phyloP scores from a whole-genome alignment of 2,113 vertebrate species.

The Casuarius casuarius region DNA sequence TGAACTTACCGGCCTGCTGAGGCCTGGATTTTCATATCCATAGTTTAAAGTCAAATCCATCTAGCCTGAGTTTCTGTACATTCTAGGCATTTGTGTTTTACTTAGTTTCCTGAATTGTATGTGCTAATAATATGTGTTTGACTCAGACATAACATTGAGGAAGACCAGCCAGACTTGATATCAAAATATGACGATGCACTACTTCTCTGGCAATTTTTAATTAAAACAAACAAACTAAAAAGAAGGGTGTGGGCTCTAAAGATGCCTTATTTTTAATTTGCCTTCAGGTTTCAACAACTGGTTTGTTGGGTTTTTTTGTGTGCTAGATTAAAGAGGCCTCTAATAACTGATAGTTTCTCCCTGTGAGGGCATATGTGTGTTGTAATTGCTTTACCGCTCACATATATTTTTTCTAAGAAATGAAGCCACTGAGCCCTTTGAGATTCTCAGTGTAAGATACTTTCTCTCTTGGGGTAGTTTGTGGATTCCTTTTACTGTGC shows the following conservation, averaged over 20 bases:
- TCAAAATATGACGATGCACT: neutral
- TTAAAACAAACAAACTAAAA: neutral
- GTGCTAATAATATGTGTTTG: neutral
- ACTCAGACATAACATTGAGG: neutral
- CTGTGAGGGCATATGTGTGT: neutral
- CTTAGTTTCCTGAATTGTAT: neutral
- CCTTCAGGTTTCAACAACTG: slow-evolving; percentile 27
- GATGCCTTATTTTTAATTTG: neutral
- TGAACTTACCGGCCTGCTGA: neutral
- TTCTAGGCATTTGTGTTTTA: neutral
- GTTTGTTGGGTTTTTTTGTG: slow-evolving; percentile 28
- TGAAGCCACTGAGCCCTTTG: neutral
- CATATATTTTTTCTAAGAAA: neutral
- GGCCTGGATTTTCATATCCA: neutral
- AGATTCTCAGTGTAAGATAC: neutral
- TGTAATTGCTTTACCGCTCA: neutral
- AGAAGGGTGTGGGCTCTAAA: neutral
- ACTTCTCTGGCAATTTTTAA: slow-evolving; percentile 6
- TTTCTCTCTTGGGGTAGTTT: neutral
- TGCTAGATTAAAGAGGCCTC: slow-evolving; percentile 31
- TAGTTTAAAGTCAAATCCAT: neutral
- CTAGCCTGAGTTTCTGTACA: neutral
- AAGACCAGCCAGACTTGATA: neutral
- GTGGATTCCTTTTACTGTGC: neutral
- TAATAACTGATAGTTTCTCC: neutral